Percentiles rank a stretch among this genome's conserved stretches.
Evolutionary conservation across 2,888 invertebrate genomes (phyloP).

Genomic region (Parascotia fuliginaria): DNA sequence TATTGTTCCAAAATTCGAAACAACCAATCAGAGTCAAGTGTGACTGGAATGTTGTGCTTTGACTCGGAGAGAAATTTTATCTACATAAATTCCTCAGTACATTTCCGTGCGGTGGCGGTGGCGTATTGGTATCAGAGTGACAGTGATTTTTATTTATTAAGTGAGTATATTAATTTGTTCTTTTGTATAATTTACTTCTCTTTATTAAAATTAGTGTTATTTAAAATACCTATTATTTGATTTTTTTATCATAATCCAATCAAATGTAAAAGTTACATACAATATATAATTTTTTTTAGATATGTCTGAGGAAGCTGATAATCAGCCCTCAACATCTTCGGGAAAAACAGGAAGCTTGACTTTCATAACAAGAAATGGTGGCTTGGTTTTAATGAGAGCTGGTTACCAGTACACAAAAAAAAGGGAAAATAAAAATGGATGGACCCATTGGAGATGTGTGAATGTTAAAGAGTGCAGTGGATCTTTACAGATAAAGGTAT

Average conservation of each 20-base stretch:
- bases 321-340: constrained; percentile 15
- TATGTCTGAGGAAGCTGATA: constrained; percentile 5
- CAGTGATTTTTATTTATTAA: constrained; percentile 14
- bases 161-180: constrained; percentile 15
- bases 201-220: constrained; percentile 7
- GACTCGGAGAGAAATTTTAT: not conserved
- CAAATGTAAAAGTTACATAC: constrained; percentile 14
- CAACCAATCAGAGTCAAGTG: constrained; percentile 2
- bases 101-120: constrained; percentile 11
- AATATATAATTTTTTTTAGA: constrained; percentile 9
- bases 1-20: constrained; percentile 6
- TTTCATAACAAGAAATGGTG: constrained; percentile 16
- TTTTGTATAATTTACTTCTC: constrained; percentile 11
- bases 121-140: constrained; percentile 11
- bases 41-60: not conserved
- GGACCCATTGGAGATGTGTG: constrained; percentile 23
- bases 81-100: constrained; percentile 9
- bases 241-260: constrained; percentile 14
- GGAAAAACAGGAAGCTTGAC: constrained; percentile 13
- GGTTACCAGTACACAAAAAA: constrained; percentile 25
- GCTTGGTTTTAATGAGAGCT: constrained; percentile 17
- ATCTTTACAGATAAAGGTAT: constrained; percentile 20
- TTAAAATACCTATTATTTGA: constrained; percentile 8
- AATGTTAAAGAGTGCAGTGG: constrained; percentile 5
- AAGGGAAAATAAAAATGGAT: constrained; percentile 19